phyloP scores from a whole-genome alignment of 2,113 vertebrate genomes.

The Cranoglanis bouderius region DNA sequence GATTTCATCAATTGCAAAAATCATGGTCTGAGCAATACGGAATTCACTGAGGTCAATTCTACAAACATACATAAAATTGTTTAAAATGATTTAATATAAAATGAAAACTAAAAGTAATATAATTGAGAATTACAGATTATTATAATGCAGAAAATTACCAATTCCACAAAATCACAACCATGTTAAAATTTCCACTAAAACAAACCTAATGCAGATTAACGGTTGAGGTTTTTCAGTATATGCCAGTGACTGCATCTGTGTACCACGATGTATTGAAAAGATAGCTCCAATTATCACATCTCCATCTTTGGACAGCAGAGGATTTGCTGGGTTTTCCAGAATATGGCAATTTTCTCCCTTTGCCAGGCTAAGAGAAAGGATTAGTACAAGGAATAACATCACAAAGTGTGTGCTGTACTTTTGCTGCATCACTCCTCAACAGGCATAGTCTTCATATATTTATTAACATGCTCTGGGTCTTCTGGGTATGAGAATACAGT shows the following conservation, averaged over 20 bases:
- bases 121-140: too few species aligned
- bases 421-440: neutral
- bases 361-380: neutral
- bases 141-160: too few species aligned
- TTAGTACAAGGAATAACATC: conserved; percentile 27
- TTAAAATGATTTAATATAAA: too few species aligned
- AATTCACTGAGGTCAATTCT: conserved; percentile 75
- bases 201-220: conserved; percentile 69
- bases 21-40: conserved; percentile 75
- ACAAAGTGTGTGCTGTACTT: neutral
- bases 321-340: conserved; percentile 62
- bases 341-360: conserved; percentile 60
- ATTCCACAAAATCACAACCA: too few species aligned
- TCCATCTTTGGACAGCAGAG: conserved; percentile 67
- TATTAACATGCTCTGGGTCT: neutral
- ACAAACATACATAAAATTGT: neutral
- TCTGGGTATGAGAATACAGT: neutral
- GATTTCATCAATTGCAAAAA: conserved; percentile 77
- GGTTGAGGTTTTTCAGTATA: conserved; percentile 64
- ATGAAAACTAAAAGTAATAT: neutral
- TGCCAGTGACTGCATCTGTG: conserved; percentile 53
- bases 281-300: conserved; percentile 70
- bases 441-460: neutral
- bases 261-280: conserved; percentile 71
- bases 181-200: too few species aligned